Percentiles rank a stretch among this genome's conserved stretches.
phyloP scores from a whole-genome alignment of 2,797 vertebrate genomes.

The Lagodon rhomboides region DNA sequence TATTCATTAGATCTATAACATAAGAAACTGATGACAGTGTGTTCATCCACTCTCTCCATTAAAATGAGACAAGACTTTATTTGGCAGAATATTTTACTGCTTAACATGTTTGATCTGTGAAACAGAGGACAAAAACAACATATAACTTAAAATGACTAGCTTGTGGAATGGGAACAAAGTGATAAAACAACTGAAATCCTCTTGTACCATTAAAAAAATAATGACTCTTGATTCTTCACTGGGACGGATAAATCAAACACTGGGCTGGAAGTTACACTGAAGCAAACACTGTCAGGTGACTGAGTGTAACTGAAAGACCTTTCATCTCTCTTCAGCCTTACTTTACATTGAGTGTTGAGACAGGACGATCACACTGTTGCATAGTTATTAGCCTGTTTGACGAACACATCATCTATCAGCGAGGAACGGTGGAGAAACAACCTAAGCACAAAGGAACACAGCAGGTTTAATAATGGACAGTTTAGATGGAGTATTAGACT shows the following conservation, averaged over 20 bases:
- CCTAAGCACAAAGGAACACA: conserved; percentile 3
- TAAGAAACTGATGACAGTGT: too few relatives aligned
- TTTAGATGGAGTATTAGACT: conserved; percentile 7
- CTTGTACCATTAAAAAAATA: conserved; percentile 33
- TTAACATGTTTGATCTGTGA: conserved; percentile 21
- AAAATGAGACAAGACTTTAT: conserved; percentile 7
- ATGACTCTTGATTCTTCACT: neutral
- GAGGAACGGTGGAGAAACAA: conserved; percentile 3
- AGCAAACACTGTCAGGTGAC: neutral
- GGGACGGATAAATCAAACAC: conserved; percentile 23
- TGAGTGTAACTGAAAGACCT: neutral
- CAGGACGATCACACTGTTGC: conserved; percentile 44
- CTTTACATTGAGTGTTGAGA: neutral
- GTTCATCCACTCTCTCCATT: neutral
- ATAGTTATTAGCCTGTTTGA: conserved; percentile 39
- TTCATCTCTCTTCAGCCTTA: neutral
- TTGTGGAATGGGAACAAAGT: conserved; percentile 19
- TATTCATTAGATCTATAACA: too few relatives aligned
- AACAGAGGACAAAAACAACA: conserved; percentile 35
- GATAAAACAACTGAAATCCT: conserved; percentile 12
- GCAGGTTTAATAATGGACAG: neutral
- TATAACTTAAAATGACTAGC: conserved; percentile 32
- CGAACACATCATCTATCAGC: neutral
- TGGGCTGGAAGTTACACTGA: neutral
- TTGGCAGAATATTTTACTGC: conserved; percentile 43